Evolutionary conservation across 2,113 vertebrate species (phyloP), one percentile per base, ranked within the genome.

Genomic region (Vulpes lagopus): DNA sequence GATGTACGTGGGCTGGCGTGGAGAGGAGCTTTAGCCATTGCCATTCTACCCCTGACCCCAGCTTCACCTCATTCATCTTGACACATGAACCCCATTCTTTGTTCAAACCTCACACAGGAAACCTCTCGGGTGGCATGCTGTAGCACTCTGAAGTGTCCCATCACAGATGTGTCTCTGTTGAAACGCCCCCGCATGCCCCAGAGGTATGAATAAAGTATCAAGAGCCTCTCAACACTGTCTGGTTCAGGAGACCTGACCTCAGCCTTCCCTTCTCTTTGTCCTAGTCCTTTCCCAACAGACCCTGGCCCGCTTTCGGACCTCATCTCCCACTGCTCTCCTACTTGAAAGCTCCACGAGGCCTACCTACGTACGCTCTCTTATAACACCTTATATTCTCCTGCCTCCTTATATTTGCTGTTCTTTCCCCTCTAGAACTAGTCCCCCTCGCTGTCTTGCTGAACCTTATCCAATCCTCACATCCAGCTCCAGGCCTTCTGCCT

Each of bases 1-100:
- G 16, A 16, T 0, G 8, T 16, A 32, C 15, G 2, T 0, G 23
- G 60, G 20, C 5, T 15, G 5, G 62, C 27, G 27, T 4, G 8
- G 43, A 79, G 49, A 57, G n/a, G 38, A 11, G 10, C 30, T 71
- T 32, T 11, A 62, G n/a, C 69, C 23, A 11, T 0, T 5, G 64
- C 20, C 0, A 64, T 16, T 27, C 23, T 51, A 19, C 19, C 79
- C 60, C 8, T 32, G 4, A n/a, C 74, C 20, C 82, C 17, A 4
- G 90, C 38, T 60, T 55, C 49, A 15, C 32, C 38, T n/a, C 86
- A 30, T 43, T 35, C 51, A n/a, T 0, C 69, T 59, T 27, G 38
- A 38, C 57, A 83, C 16, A 1, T 2, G 59, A 78, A 8, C 32
- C 10, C 65, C 80, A 71, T 25, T 82, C 43, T 55, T 76, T 25